Evolutionary conservation across 2,113 vertebrate species (phyloP), one percentile per base, ranked within the genome.

Genomic region (Romanogobio albipinnatus): DNA sequence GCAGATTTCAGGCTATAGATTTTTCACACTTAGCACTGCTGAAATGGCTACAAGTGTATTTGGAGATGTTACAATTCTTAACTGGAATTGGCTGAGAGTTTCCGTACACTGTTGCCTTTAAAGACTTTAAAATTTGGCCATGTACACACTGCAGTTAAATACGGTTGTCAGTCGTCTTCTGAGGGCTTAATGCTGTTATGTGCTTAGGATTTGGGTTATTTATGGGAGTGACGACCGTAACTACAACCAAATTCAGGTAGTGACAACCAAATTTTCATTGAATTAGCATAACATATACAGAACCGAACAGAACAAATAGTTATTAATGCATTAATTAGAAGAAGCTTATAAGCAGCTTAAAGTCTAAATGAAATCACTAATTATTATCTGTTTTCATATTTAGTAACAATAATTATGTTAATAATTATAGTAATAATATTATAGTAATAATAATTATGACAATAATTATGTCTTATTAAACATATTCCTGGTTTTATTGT

Each of bases 1-100:
- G 77, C 36, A 58, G 49, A 53, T 84, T 73, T 79, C 56, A 59
- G 36, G n/a, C 19, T 62, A 74, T 75, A 43, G 73, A 82, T 76
- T 53, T 76, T 75, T 26, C n/a, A 73, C 68, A 7, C 17, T 43
- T 9, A 51, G 73, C 8, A 49, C 24, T 33, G 49, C 15, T 76
- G 74, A 49, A 26, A 74, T 19, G 24, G 71, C 71, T 14, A 74
- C 74, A 49, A 19, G 49, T 53, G 47, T 33, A 24, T 6, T 8
- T 73, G 39, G 39, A 73, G 70, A 73, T 73, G 39, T 73, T 47
- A 73, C 39, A 73, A 73, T 73, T 47, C 5, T 73, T 73, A 11
- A 73, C 39, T 47, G 2, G 2, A 14, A 73, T 73, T 73, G 70
- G 5, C 11, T 39, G 22, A 73, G 39, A 10, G 5, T 36, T 9